These are phyloP conservation scores for Dolichotis patagonum DNA, from an alignment of 2,113 vertebrate species.

Conservation along the genomic window DNA sequence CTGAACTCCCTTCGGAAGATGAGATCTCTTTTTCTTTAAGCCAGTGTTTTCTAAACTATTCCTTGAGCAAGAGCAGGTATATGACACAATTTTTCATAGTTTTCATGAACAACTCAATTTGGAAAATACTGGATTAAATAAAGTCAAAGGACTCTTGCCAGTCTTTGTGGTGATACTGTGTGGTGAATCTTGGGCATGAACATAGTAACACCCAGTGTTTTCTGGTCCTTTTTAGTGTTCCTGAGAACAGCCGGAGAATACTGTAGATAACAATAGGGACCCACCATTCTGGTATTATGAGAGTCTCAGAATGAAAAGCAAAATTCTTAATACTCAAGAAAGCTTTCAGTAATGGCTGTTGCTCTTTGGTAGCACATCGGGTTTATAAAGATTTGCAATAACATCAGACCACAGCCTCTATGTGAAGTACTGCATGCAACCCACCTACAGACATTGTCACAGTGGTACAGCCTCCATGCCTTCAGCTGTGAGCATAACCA, in stretches of 20 bases:
- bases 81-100: neutral
- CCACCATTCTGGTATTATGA: neutral
- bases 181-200: neutral
- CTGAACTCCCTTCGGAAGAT: neutral
- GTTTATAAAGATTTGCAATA: neutral
- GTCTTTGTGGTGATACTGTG: neutral
- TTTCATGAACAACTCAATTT: neutral
- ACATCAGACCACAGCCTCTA: neutral
- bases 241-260: neutral
- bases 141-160: neutral
- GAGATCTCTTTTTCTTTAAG: neutral
- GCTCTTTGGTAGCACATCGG: neutral
- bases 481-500: neutral
- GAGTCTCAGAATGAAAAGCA: slow-evolving; percentile 17
- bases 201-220: neutral
- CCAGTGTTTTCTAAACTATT: neutral
- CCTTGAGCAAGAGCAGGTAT: neutral
- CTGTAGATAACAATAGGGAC: neutral
- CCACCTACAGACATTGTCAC: neutral
- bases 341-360: neutral
- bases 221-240: neutral
- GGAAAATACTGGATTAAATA: neutral
- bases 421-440: neutral
- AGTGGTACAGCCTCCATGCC: neutral
- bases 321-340: slow-evolving; percentile 20